Percentiles rank a stretch among this genome's conserved stretches.
These are phyloP conservation scores for Myotis lucifugus DNA, from an alignment of 2,113 vertebrate species.

Conservation along the genomic window DNA sequence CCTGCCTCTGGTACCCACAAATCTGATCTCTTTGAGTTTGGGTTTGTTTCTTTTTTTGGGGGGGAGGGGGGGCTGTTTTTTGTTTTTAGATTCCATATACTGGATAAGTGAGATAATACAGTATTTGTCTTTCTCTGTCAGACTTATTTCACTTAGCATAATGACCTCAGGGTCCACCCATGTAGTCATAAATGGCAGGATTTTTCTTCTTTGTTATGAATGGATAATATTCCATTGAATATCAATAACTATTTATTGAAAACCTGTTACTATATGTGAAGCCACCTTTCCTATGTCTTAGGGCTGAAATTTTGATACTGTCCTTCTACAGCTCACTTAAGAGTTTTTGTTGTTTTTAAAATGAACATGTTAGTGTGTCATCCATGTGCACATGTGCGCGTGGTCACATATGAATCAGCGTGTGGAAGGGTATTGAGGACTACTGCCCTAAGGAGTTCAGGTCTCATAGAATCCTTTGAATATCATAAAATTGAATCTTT, in stretches of 20 bases:
- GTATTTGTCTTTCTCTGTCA: conserved; percentile 6
- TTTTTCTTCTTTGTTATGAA: background rate
- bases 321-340: background rate
- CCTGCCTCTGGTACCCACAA: background rate
- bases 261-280: conserved; percentile 17
- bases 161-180: background rate
- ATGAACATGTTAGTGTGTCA: background rate
- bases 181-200: background rate
- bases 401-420: background rate
- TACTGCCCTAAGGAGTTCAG: background rate
- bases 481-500: background rate
- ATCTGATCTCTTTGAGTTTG: background rate
- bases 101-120: background rate
- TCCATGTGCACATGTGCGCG: background rate
- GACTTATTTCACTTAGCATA: background rate
- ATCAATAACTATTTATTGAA: background rate
- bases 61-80: background rate
- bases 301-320: background rate
- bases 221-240: background rate
- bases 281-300: background rate
- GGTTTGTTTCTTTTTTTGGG: background rate
- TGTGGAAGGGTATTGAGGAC: background rate
- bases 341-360: background rate
- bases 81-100: background rate
- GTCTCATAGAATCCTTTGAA: background rate